Percentiles rank a stretch among this genome's conserved stretches.
phyloP scores from a whole-genome alignment of 2,113 vertebrate genomes.

The Dicaeum eximium region DNA sequence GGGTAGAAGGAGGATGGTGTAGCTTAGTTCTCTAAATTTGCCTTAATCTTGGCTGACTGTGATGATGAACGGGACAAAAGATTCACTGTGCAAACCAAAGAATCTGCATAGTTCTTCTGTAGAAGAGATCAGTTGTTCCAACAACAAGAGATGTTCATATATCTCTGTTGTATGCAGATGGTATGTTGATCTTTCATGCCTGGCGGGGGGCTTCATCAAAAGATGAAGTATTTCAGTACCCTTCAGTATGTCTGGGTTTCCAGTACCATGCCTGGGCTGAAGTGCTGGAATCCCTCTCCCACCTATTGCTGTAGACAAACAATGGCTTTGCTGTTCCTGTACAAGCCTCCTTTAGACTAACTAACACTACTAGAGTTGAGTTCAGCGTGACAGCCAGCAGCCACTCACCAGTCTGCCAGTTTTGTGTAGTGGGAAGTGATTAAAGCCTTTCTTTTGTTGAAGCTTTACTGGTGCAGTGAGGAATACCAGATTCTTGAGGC shows the following conservation, averaged over 20 bases:
- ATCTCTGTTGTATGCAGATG: background rate
- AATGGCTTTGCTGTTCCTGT: background rate
- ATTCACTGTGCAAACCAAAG: background rate
- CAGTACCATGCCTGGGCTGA: background rate
- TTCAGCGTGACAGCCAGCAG: background rate
- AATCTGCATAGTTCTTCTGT: background rate
- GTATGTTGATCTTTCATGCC: background rate
- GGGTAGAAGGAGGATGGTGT: background rate
- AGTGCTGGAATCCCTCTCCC: background rate
- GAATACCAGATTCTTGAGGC: background rate
- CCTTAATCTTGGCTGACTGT: background rate
- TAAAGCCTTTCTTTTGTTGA: background rate
- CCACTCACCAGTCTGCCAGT: background rate
- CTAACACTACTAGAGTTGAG: accelerated
- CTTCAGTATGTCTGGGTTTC: background rate
- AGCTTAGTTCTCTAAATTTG: background rate
- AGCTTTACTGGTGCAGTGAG: background rate
- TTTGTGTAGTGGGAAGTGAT: background rate
- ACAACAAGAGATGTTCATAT: background rate
- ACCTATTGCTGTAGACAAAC: background rate
- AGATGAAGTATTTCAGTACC: too few relatives aligned
- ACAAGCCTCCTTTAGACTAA: background rate
- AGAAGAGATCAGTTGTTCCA: background rate
- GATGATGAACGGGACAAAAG: background rate
- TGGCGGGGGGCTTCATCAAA: background rate